Evolutionary conservation across 2,888 invertebrate genomes (phyloP), one percentile per base, ranked within the genome.

Genomic region (Oxyscelio sp.): DNA sequence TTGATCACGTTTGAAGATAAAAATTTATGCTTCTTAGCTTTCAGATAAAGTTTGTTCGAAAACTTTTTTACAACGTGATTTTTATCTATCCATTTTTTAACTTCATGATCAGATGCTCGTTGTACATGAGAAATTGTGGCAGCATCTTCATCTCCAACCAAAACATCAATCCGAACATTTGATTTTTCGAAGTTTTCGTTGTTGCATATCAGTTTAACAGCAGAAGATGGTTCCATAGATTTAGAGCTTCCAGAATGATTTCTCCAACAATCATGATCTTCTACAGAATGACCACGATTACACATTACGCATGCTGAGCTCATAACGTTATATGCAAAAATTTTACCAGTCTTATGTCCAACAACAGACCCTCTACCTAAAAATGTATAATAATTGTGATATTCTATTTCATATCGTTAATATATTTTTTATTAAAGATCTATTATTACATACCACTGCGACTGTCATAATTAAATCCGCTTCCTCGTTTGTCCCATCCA

Each of bases 211-310:
- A 87, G 15, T 43, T 82, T 24, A 11, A 65, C 75, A 0, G 63
- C 75, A n/a, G 56, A 27, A 9, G 56, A 34, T 9, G 86, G 63
- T 34, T 87, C 83, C 87, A 87, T 75, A 4, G 58, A 75, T 21
- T 75, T 75, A 2, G 66, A n/a, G 11, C 56, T 66, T 15, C 75
- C 66, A n/a, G 11, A 4, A 38, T 75, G 63, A 34, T 75, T 75
- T 31, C 66, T 75, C 11, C 65, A 15, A 31, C 66, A 75, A 24
- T 65, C 66, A 31, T 75, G 71, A 22, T 75, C 34, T 40, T 65
- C 22, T 5, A 56, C 22, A 21, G 52, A n/a, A 43, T 75, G 65
- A 11, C 56, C 75, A 11, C 22, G 27, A 15, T 22, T 65, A 34
- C 75, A 65, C 58, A 65, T n/a, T n/a, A n/a, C n/a, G n/a, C n/a